Percentiles rank a stretch among this genome's conserved stretches.
Conservation (phyloP, 2,797 vertebrate genomes). For the Buceros bicornis region DNA sequence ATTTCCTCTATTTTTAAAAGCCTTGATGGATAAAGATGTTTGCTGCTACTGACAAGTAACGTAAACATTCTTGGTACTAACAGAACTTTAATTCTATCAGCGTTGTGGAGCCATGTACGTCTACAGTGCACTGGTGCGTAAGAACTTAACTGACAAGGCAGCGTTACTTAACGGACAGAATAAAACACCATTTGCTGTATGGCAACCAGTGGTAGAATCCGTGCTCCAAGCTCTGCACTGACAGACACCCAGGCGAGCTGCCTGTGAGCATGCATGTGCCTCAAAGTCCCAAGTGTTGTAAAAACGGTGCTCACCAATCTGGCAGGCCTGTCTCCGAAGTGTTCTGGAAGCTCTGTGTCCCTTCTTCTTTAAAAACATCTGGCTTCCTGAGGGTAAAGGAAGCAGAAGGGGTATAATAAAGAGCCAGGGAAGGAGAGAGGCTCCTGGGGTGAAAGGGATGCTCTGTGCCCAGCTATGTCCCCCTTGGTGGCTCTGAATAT, state of each 20-base stretch:
- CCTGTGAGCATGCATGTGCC: constrained; percentile 74
- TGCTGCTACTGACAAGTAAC: neutral
- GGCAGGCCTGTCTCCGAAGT: constrained; percentile 68
- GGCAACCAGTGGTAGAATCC: neutral
- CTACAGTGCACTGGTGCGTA: constrained; percentile 14
- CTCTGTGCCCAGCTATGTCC: constrained; percentile 21
- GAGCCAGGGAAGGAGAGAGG: constrained; percentile 66
- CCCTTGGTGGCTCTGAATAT: constrained; percentile 14
- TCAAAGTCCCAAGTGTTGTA: constrained; percentile 57
- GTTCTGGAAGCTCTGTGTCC: constrained; percentile 74
- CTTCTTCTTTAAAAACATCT: constrained; percentile 78
- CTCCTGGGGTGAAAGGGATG: constrained; percentile 60
- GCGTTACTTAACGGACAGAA: neutral
- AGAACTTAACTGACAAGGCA: constrained; percentile 10
- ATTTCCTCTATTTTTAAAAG: neutral
- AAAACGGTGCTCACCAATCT: constrained; percentile 74
- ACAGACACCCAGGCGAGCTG: constrained; percentile 22
- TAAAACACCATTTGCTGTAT: neutral
- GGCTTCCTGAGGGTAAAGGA: constrained; percentile 78
- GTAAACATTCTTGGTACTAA: neutral
- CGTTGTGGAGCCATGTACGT: neutral
- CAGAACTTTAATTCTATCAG: neutral
- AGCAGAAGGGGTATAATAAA: constrained; percentile 75
- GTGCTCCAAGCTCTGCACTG: constrained; percentile 45
- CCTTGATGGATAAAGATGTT: neutral